Percentiles rank a stretch among this genome's conserved stretches.
Conservation (phyloP, 2,797 vertebrate species). For the Scolopax bukidnonensis region DNA sequence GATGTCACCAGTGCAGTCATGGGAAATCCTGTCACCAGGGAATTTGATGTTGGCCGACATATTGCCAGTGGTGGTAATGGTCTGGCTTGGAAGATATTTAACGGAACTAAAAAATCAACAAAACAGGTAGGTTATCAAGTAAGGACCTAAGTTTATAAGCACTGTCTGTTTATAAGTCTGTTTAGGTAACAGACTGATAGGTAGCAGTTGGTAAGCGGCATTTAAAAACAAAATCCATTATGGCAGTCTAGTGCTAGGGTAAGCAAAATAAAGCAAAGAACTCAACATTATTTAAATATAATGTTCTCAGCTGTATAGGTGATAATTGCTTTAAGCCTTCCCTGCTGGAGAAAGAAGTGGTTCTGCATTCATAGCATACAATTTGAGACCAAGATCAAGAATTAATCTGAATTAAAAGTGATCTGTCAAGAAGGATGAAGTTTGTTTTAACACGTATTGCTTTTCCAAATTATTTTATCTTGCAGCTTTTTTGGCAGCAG, state of each 20-base stretch:
- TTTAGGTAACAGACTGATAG: background rate
- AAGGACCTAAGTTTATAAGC: background rate
- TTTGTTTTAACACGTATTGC: background rate
- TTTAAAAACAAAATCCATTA: background rate
- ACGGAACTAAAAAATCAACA: conserved; percentile 98
- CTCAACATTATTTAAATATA: background rate
- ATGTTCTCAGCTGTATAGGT: background rate
- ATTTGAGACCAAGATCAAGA: background rate
- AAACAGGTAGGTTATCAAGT: conserved; percentile 87
- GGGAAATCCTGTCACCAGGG: conserved; percentile 98
- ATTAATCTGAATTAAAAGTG: background rate
- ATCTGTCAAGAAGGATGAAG: background rate
- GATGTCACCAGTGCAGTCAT: conserved; percentile 98
- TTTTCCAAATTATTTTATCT: background rate
- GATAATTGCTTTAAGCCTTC: background rate
- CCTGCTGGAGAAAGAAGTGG: background rate
- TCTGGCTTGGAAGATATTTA: conserved; percentile 97
- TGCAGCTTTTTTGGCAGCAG: background rate
- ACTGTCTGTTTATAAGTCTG: no score
- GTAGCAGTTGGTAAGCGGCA: background rate
- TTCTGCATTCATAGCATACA: background rate
- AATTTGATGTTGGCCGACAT: conserved; percentile 96
- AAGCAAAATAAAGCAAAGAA: background rate
- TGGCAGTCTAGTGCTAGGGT: background rate
- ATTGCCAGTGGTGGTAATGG: conserved; percentile 95